Evolutionary conservation across 2,113 vertebrate genomes (phyloP).

Genomic region (Bagarius yarrelli): DNA sequence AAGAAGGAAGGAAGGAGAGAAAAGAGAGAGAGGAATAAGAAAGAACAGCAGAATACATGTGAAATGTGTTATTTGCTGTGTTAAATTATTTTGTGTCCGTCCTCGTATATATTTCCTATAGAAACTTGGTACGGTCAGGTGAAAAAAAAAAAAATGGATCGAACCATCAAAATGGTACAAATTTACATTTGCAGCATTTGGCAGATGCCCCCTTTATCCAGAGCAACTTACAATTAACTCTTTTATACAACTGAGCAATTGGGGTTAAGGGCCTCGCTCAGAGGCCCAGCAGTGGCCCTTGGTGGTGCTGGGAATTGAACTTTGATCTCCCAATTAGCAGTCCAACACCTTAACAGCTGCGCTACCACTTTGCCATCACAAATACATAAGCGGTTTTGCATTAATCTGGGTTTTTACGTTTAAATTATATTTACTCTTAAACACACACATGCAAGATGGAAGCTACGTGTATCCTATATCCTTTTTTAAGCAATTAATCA

Average conservation of each 20-base stretch:
- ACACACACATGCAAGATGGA: neutral
- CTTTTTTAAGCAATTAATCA: neutral
- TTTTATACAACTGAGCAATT: too few relatives aligned
- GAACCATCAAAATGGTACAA: too few relatives aligned
- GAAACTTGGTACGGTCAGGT: neutral
- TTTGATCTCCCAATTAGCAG: too few relatives aligned
- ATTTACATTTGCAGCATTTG: too few relatives aligned
- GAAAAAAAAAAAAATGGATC: neutral
- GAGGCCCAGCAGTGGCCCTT: too few relatives aligned
- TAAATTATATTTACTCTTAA: neutral
- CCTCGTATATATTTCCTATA: neutral
- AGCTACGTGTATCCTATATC: neutral
- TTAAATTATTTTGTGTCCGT: neutral
- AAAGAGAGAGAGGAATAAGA: neutral
- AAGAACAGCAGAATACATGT: neutral
- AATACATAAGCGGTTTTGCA: neutral
- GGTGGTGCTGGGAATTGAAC: too few relatives aligned
- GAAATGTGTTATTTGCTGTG: neutral
- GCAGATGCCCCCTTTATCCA: too few relatives aligned
- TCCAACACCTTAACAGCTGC: too few relatives aligned
- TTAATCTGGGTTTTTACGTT: neutral
- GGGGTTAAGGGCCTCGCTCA: too few relatives aligned
- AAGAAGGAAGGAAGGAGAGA: too few relatives aligned
- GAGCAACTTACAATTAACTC: too few relatives aligned
- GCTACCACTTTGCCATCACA: too few relatives aligned